A percentile compares a stretch with the other conserved stretches of the same genome.
Conservation (phyloP, 1,140 invertebrate species). For the Heliconius hewitsoni region DNA sequence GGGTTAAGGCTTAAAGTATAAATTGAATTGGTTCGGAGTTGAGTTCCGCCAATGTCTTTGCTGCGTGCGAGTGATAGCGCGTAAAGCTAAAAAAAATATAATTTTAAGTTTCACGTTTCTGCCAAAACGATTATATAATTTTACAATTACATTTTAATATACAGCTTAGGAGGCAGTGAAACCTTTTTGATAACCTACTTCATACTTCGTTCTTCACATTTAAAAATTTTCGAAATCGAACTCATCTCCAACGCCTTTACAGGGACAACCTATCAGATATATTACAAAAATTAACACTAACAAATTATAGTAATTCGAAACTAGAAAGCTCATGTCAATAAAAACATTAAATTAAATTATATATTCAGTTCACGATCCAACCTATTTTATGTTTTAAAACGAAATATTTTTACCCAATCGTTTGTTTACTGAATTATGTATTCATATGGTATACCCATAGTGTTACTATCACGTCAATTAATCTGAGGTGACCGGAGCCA, state of each 20-base stretch:
- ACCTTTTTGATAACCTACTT: no score
- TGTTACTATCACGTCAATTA: conserved; percentile 50
- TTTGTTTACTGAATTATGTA: conserved; percentile 36
- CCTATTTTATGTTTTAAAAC: conserved; percentile 31
- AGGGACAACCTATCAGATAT: neutral
- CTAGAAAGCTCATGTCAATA: neutral
- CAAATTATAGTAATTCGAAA: neutral
- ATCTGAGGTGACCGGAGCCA: conserved; percentile 34
- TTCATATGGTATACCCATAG: conserved; percentile 35
- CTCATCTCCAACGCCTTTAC: neutral
- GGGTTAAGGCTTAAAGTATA: no score
- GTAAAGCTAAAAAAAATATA: no score
- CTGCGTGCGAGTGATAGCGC: no score
- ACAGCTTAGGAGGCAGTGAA: no score
- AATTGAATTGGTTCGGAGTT: neutral
- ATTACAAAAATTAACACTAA: neutral
- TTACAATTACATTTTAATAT: no score
- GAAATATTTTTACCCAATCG: neutral
- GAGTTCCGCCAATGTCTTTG: neutral
- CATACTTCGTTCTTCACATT: no score
- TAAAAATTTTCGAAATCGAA: no score
- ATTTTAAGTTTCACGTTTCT: no score
- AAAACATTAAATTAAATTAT: neutral
- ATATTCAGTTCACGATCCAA: conserved; percentile 31
- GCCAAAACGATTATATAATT: no score